Conservation (phyloP, 2,888 invertebrate species). For the Gerris lacustris region DNA sequence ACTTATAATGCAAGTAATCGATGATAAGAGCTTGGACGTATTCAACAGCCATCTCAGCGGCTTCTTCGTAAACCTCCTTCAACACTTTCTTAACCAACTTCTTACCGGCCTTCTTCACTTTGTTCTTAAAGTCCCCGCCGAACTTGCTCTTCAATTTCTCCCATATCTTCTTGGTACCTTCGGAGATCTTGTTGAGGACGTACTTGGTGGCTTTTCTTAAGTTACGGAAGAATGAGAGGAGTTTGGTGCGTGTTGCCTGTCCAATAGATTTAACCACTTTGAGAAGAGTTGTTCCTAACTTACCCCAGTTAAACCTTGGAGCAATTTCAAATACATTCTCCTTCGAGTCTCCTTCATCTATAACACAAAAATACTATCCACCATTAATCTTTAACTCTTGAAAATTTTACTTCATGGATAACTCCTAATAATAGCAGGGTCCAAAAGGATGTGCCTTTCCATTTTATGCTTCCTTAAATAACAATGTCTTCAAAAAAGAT, state of each 20-base stretch:
- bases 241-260: background rate
- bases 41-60: background rate
- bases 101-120: constrained; percentile 2
- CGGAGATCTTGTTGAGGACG: constrained; percentile 1
- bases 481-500: too few species aligned
- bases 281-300: constrained; percentile 2
- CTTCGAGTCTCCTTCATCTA: background rate
- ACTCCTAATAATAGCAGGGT: too few species aligned
- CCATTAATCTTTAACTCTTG: too few species aligned
- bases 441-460: too few species aligned
- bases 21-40: constrained; percentile 2
- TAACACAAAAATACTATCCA: background rate
- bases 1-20: background rate
- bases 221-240: constrained; percentile 4
- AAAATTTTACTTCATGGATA: too few species aligned
- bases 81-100: constrained; percentile 5
- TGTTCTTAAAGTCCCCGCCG: background rate
- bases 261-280: background rate
- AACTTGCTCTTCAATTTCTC: constrained; percentile 4
- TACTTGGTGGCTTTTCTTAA: constrained; percentile 7
- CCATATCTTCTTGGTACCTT: constrained; percentile 7
- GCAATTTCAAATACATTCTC: background rate
- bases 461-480: too few species aligned
- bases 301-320: background rate
- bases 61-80: constrained; percentile 7